Percentiles rank a stretch among this genome's conserved stretches.
These are phyloP conservation scores for Ptilorrhoa leucosticta DNA, from an alignment of 2,113 vertebrate genomes.

Conservation along the genomic window DNA sequence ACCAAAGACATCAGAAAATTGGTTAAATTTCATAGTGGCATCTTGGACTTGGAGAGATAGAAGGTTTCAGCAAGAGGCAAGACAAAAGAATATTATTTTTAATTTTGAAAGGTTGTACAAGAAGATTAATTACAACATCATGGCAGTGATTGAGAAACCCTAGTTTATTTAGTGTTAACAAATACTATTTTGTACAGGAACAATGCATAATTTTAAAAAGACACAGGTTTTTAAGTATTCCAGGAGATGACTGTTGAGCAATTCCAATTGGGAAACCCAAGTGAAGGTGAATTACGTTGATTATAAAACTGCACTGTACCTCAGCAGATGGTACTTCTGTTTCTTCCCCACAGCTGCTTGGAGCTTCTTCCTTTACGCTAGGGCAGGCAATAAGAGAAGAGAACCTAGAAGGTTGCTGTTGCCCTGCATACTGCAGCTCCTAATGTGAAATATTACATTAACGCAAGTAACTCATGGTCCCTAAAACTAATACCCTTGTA, in stretches of 20 bases:
- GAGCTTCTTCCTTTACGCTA: not conserved
- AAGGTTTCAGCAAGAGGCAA: not conserved
- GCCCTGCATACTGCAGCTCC: conserved; percentile 70
- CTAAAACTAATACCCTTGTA: not conserved
- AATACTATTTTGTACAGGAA: not conserved
- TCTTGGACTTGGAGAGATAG: not conserved
- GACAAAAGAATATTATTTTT: not conserved
- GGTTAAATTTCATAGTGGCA: not conserved
- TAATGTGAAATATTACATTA: conserved; percentile 1
- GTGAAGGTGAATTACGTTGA: not conserved
- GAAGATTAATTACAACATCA: not conserved
- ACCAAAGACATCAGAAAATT: not conserved
- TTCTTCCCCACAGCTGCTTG: not conserved
- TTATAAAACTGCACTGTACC: not conserved
- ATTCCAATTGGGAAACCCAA: not conserved
- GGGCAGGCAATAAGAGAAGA: not conserved
- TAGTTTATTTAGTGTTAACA: not conserved
- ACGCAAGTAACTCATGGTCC: not conserved
- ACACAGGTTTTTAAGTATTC: not conserved
- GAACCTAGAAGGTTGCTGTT: conserved; percentile 11
- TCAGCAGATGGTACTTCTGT: not conserved
- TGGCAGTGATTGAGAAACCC: not conserved
- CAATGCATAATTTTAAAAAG: not conserved
- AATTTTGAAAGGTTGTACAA: not conserved
- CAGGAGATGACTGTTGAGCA: not conserved